Percentiles rank a stretch among this genome's conserved stretches.
Evolutionary conservation across 2,113 vertebrate species (phyloP).

Genomic region (Laticauda laticaudata): DNA sequence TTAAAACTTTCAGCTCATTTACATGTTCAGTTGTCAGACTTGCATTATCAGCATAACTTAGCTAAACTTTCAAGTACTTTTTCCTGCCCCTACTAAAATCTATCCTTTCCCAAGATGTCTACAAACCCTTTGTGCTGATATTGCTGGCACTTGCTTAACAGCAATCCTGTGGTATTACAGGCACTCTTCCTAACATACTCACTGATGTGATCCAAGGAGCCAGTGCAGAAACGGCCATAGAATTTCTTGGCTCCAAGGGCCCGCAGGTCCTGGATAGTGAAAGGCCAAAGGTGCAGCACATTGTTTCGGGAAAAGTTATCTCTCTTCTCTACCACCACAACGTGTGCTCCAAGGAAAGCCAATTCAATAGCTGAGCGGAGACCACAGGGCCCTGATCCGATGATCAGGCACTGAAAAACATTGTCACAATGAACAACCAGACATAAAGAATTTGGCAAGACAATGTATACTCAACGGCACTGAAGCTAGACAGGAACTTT

Average conservation of each 20-base stretch:
- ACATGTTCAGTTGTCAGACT: neutral
- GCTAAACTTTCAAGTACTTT: too few species aligned
- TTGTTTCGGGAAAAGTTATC: slow-evolving; percentile 91
- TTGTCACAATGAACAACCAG: accelerated
- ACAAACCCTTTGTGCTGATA: neutral
- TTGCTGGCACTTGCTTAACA: neutral
- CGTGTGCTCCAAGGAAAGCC: slow-evolving; percentile 83
- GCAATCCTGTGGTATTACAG: neutral
- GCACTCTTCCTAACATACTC: slow-evolving; percentile 53
- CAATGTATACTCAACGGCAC: neutral
- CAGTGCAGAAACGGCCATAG: slow-evolving; percentile 89
- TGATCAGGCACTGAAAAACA: slow-evolving; percentile 81
- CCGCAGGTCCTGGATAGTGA: slow-evolving; percentile 87
- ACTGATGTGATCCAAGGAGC: slow-evolving; percentile 93
- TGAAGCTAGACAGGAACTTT: neutral
- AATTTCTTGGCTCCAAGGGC: slow-evolving; percentile 91
- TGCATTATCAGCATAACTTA: neutral
- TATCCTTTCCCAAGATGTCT: neutral
- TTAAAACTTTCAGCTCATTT: neutral
- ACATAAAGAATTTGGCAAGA: neutral
- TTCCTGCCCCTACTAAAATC: neutral
- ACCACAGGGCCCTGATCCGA: slow-evolving; percentile 92
- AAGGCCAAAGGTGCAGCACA: slow-evolving; percentile 95
- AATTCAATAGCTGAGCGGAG: slow-evolving; percentile 87
- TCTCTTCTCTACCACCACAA: slow-evolving; percentile 89